Percentiles rank a stretch among this genome's conserved stretches.
Evolutionary conservation across 2,888 invertebrate genomes (phyloP).

Genomic region (Erebia epiphron): DNA sequence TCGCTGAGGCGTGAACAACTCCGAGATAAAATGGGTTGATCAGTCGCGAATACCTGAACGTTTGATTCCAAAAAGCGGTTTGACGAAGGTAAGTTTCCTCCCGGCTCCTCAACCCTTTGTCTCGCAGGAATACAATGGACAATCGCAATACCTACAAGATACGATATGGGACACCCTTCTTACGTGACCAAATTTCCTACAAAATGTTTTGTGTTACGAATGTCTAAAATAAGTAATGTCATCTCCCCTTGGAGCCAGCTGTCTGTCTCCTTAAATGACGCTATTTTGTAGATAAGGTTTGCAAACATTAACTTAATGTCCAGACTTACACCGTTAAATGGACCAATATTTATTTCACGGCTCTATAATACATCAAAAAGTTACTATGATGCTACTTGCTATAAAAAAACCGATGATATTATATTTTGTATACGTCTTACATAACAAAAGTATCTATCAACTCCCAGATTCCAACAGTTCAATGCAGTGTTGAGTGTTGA

Average conservation of each 20-base stretch:
- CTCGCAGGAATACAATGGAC: conserved; percentile 79
- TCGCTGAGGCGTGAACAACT: conserved; percentile 41
- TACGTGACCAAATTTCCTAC: conserved; percentile 79
- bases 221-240: conserved; percentile 74
- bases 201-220: conserved; percentile 72
- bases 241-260: conserved; percentile 59
- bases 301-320: neutral
- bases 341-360: neutral
- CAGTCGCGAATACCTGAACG: conserved; percentile 68
- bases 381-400: too few relatives aligned
- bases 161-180: conserved; percentile 75
- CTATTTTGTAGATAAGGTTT: conserved; percentile 31
- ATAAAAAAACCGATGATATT: too few relatives aligned
- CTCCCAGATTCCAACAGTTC: too few relatives aligned
- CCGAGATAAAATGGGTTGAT: conserved; percentile 50
- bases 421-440: too few relatives aligned
- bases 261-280: conserved; percentile 41
- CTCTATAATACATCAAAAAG: too few relatives aligned
- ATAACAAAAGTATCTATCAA: too few relatives aligned
- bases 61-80: conserved; percentile 71
- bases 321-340: neutral
- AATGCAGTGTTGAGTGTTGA: too few relatives aligned
- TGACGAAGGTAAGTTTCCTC: conserved; percentile 75
- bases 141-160: conserved; percentile 75
- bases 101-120: conserved; percentile 76